These are phyloP conservation scores for Tachyglossus aculeatus DNA, from an alignment of 2,797 vertebrate genomes.

Conservation along the genomic window DNA sequence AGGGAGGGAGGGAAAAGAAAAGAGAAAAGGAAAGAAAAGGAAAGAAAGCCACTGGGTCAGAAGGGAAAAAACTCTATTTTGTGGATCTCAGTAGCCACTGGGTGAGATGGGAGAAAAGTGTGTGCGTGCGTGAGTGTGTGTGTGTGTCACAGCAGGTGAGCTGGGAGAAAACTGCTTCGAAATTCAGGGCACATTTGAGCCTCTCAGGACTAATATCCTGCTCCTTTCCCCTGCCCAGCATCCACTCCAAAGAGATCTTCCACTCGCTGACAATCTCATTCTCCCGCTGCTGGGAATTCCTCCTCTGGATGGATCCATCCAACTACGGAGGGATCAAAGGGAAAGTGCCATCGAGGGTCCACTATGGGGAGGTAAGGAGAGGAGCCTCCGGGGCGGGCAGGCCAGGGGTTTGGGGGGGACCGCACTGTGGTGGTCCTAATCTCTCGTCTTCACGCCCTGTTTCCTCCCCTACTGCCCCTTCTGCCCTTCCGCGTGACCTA, in stretches of 20 bases:
- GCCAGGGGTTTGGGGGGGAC: not conserved
- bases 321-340: conserved; percentile 95
- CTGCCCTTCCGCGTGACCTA: not conserved
- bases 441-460: too few species aligned
- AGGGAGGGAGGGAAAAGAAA: not conserved
- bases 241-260: conserved; percentile 94
- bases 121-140: not conserved
- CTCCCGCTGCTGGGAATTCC: conserved; percentile 96
- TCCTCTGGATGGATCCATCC: conserved; percentile 97
- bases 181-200: too few species aligned
- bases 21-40: not conserved
- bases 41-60: fast-evolving
- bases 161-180: not conserved
- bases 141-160: too few species aligned
- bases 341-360: conserved; percentile 79
- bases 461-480: not conserved
- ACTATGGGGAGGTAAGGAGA: conserved; percentile 83
- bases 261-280: conserved; percentile 96
- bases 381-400: not conserved
- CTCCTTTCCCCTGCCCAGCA: conserved; percentile 75
- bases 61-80: too few species aligned
- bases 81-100: too few species aligned
- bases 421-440: not conserved
- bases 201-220: too few species aligned
- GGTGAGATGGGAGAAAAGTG: too few species aligned